Conservation (phyloP, 2,888 invertebrate genomes). For the Lochmaea crataegi region DNA sequence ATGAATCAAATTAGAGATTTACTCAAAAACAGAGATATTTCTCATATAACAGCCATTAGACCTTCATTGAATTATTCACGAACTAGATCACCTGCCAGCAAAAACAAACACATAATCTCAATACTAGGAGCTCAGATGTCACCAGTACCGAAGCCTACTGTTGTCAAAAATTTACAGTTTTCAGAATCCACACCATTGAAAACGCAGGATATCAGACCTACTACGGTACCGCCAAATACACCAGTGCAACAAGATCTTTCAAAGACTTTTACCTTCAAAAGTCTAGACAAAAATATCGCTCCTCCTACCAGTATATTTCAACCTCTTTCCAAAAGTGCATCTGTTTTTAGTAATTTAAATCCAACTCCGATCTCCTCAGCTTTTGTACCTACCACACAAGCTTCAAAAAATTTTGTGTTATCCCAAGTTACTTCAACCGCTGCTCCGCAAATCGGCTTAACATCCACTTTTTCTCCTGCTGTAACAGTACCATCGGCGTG, state of each 20-base stretch:
- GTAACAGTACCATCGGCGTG: constrained; percentile 5
- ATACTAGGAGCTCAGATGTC: constrained; percentile 48
- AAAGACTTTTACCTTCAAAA: constrained; percentile 39
- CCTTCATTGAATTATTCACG: constrained; percentile 59
- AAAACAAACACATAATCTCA: constrained; percentile 45
- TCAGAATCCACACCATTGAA: constrained; percentile 53
- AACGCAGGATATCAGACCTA: constrained; percentile 35
- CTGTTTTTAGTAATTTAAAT: constrained; percentile 29
- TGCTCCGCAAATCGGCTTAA: constrained; percentile 5
- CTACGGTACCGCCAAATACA: constrained; percentile 36
- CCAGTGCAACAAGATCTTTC: constrained; percentile 30
- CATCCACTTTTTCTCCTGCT: constrained; percentile 9
- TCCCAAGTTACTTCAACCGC: constrained; percentile 24
- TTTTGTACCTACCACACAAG: constrained; percentile 43
- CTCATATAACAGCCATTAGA: constrained; percentile 68
- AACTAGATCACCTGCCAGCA: constrained; percentile 49
- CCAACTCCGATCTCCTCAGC: constrained; percentile 34
- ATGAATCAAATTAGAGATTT: constrained; percentile 67
- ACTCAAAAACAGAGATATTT: constrained; percentile 68
- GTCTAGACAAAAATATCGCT: constrained; percentile 23
- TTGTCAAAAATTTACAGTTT: constrained; percentile 50
- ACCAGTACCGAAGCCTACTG: constrained; percentile 42
- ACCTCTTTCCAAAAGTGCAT: constrained; percentile 22
- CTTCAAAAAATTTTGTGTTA: constrained; percentile 25
- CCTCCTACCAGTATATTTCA: neutral